Conservation (phyloP, 2,797 vertebrate genomes). For the Tenualosa thibaudeaui region DNA sequence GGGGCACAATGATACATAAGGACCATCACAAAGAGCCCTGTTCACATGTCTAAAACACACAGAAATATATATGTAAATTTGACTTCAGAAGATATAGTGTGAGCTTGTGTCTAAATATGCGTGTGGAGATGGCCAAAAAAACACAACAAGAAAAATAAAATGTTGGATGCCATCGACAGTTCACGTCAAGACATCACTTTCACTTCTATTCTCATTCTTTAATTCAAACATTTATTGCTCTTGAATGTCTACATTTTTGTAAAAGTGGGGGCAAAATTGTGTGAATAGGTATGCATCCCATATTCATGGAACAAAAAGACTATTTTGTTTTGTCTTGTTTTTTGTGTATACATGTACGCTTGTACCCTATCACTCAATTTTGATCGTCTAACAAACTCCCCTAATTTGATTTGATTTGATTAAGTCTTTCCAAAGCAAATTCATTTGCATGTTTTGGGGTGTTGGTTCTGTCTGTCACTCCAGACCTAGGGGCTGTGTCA, state of each 20-base stretch:
- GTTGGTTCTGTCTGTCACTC: constrained; percentile 14
- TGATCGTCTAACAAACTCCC: not conserved
- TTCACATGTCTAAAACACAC: not conserved
- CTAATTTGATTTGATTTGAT: constrained; percentile 1
- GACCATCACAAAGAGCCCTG: not conserved
- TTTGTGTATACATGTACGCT: not conserved
- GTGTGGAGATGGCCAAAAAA: not conserved
- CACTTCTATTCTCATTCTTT: too few relatives aligned
- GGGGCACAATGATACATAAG: not conserved
- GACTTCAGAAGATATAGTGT: not conserved
- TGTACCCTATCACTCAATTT: not conserved
- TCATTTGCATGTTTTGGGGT: not conserved
- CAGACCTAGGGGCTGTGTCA: not conserved
- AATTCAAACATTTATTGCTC: too few relatives aligned
- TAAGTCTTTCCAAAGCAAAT: not conserved
- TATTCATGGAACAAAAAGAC: not conserved
- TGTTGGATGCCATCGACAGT: too few relatives aligned
- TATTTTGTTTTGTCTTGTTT: not conserved
- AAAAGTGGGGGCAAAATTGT: too few relatives aligned
- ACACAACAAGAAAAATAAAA: too few relatives aligned
- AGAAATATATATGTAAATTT: not conserved
- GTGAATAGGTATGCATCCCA: too few relatives aligned
- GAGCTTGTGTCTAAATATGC: not conserved
- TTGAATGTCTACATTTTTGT: too few relatives aligned
- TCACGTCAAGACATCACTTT: too few relatives aligned